Percentiles rank a stretch among this genome's conserved stretches.
phyloP scores from a whole-genome alignment of 2,888 invertebrate genomes.

The Pomacea canaliculata region DNA sequence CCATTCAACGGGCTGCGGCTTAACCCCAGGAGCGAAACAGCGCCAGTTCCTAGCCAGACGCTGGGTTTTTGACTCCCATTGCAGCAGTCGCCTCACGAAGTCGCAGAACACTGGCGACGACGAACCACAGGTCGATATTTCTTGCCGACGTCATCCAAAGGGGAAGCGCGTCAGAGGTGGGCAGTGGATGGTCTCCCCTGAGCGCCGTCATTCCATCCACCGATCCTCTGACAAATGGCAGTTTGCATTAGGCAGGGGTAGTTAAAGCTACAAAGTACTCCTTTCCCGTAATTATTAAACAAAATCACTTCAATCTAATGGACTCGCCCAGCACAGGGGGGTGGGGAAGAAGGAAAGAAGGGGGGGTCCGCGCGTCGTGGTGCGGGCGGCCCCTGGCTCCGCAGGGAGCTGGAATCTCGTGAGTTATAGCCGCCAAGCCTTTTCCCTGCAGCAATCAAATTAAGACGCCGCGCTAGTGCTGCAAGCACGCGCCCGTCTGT shows the following conservation, averaged over 20 bases:
- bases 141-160: too few relatives aligned
- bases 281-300: conserved; percentile 25
- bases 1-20: too few relatives aligned
- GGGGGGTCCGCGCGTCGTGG: not conserved
- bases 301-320: conserved; percentile 26
- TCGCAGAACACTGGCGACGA: too few relatives aligned
- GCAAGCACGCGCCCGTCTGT: conserved; percentile 27
- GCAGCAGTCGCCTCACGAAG: too few relatives aligned
- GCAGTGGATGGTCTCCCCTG: conserved; percentile 7
- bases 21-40: too few relatives aligned
- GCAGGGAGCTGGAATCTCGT: conserved; percentile 18
- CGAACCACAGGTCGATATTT: too few relatives aligned
- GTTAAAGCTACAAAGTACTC: conserved; percentile 24
- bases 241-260: conserved; percentile 28
- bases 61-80: too few relatives aligned
- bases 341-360: too few relatives aligned
- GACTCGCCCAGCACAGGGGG: conserved; percentile 16
- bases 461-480: conserved; percentile 15
- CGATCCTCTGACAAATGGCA: conserved; percentile 27
- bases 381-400: conserved; percentile 13
- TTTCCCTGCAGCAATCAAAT: conserved; percentile 28
- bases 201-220: conserved; percentile 17
- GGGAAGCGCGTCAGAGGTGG: too few relatives aligned
- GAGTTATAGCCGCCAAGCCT: conserved; percentile 26
- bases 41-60: too few relatives aligned